Evolutionary conservation across 2,113 vertebrate genomes (phyloP), one percentile per base, ranked within the genome.

Genomic region (Odocoileus virginianus): DNA sequence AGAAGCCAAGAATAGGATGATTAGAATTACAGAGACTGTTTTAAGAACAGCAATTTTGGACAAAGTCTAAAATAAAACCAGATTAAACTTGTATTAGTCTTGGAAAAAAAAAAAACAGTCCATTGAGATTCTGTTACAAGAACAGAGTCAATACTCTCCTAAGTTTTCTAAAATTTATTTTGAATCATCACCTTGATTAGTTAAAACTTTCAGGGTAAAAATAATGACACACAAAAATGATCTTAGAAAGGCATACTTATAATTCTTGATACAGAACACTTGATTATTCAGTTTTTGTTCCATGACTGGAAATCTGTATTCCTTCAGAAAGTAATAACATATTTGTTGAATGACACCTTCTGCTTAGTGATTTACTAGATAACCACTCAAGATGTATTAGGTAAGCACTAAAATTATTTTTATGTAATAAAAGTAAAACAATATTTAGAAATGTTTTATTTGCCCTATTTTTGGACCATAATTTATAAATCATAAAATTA

Each of bases 171-270:
- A 45, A 93, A 97, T 96, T 94, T 45, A 89, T 85, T 94, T 61
- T 71, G 23, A 85, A 61, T 30, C 5, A 52, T 82, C 21, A 93
- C 40, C 87, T 33, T 95, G 23, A 78, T 43, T 57, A 93, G 50
- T 74, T 87, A 90, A 91, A 97, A 87, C 9, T 94, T 94, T 71
- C 33, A 96, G 50, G 23, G 43, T 87, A 94, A 96, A 97, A 95
- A 91, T 85, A 71, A 94, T 85, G 21, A 88, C 33, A 94, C n/a
- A 60, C 27, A 94, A 88, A 95, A 94, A 25, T 96, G 40, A 85
- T 76, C 74, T 93, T 64, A 76, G 13, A 95, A 97, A 95, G 82
- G 30, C 19, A 92, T 81, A 90, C 7, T 83, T 94, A 64, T 25
- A 89, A 88, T 91, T 91, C 28, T 36, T 94, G 14, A 85, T 82